Conservation (phyloP, 2,888 invertebrate species). For the Dolichopus griseipennis region DNA sequence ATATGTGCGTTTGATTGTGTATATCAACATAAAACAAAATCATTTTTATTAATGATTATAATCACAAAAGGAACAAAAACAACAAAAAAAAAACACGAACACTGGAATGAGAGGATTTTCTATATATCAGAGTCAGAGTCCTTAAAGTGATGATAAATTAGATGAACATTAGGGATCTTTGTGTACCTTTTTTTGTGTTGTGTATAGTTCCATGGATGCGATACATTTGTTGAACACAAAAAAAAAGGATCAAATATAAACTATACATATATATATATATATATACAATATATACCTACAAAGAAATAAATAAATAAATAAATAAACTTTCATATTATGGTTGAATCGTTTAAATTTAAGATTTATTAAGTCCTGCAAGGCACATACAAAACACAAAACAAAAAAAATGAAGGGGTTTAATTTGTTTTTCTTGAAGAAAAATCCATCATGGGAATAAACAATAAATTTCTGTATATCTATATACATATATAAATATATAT, state of each 20-base stretch:
- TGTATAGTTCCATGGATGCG: no score
- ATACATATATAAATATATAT: neutral
- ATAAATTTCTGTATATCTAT: no score
- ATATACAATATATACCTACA: no score
- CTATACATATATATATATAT: neutral
- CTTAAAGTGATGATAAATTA: slow-evolving; percentile 4
- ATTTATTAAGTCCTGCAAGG: neutral
- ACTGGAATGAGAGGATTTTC: neutral
- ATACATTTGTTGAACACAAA: neutral
- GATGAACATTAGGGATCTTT: neutral
- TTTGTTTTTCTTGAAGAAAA: slow-evolving; percentile 2
- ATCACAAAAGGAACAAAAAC: no score
- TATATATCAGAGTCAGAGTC: neutral
- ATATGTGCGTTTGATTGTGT: no score
- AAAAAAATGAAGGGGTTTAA: neutral
- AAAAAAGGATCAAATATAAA: neutral
- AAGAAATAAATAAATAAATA: no score
- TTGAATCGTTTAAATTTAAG: neutral
- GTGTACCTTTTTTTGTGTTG: neutral
- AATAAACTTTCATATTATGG: no score
- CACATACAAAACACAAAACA: neutral
- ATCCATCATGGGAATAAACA: neutral
- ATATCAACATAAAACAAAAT: no score
- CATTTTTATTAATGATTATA: no score
- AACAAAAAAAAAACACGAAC: neutral